Evolutionary conservation across 1,140 invertebrate species (phyloP).

Genomic region (Megalopta genalis): DNA sequence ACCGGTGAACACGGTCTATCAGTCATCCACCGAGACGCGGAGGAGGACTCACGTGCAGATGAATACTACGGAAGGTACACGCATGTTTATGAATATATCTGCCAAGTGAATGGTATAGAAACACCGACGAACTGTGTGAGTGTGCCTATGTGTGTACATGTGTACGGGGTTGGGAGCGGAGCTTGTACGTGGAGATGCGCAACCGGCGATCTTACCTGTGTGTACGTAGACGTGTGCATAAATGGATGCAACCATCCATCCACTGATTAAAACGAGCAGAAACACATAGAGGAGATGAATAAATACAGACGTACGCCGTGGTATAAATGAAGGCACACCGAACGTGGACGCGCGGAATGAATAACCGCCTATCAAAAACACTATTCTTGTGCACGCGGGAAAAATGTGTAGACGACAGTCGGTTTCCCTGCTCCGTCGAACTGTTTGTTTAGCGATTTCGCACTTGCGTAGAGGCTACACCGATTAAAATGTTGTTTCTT

Average conservation of each 20-base stretch:
- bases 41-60: constrained; percentile 21
- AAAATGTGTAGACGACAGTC: constrained; percentile 29
- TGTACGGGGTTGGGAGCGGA: not conserved
- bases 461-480: not conserved
- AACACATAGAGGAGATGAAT: constrained; percentile 32
- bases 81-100: constrained; percentile 27
- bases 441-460: constrained; percentile 3
- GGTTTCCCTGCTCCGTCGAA: constrained; percentile 5
- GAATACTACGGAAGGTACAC: constrained; percentile 6
- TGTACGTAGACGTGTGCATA: constrained; percentile 14
- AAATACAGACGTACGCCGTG: not conserved
- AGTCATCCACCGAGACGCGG: constrained; percentile 16
- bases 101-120: constrained; percentile 11
- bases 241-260: constrained; percentile 45
- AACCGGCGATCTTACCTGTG: not conserved
- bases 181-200: not conserved
- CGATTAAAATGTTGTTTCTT: not conserved
- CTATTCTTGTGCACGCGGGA: not conserved
- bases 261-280: constrained; percentile 42
- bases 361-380: constrained; percentile 28
- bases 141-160: not conserved
- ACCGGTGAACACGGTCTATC: constrained; percentile 9
- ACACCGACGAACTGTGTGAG: not conserved
- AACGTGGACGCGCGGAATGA: not conserved
- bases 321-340: constrained; percentile 1